Evolutionary conservation across 2,797 vertebrate species (phyloP), one percentile per base, ranked within the genome.

Genomic region (Spatula clypeata): DNA sequence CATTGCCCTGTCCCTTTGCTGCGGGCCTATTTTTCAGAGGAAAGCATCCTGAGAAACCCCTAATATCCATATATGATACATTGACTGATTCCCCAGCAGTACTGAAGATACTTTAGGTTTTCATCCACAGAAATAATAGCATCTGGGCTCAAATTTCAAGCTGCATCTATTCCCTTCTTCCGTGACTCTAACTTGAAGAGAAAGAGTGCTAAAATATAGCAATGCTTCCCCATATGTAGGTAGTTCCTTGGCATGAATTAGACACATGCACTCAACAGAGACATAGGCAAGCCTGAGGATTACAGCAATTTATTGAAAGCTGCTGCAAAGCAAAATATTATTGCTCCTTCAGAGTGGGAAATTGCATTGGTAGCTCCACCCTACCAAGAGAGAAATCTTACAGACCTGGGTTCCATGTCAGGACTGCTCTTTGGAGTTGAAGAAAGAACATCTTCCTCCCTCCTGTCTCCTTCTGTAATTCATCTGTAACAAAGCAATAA

Each of bases 361-460:
- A 51, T 3, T 47, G 53, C 26, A 51, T 32, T 15, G 2, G 14
- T 0, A 0, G 9, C 10, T 84, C 44, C 32, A 36, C 13, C 7
- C 15, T 53, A 21, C 31, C n/a, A 72, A 51, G 16, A 79, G 17
- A 79, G 19, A 83, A 74, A 87, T 53, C 2, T 18, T 42, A 34
- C 3, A 51, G n/a, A 29, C 1, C 5, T 6, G 20, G 6, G 13
- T 57, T 44, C 8, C 12, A 5, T 3, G 16, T 69, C 0, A 2
- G 8, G 38, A 34, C 8, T 69, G 81, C 16, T 72, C 21, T 79
- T 67, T 61, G 13, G 17, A 75, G 21, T 13, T 77, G 44, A 67
- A 31, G 12, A 80, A 80, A 57, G 14, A 5, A 53, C 3, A 5
- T 24, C 17, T 75, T 64, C 8, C 18, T 42, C 40, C 20, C 26